Conservation (phyloP, 2,888 invertebrate genomes). For the Polyommatus iphigenia region DNA sequence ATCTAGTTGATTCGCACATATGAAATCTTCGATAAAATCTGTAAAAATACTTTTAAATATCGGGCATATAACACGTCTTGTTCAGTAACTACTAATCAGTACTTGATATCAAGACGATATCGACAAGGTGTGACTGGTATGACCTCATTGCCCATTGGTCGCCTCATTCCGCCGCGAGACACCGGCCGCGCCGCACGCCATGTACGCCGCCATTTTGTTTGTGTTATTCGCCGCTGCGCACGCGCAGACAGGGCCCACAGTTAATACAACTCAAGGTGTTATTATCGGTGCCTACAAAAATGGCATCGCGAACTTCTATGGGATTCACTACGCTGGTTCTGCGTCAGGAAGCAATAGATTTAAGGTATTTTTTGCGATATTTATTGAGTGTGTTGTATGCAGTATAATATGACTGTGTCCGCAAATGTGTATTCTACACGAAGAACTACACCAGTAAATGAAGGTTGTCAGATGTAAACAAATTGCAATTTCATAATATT, state of each 20-base stretch:
- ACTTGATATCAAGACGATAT: neutral
- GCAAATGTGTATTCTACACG: neutral
- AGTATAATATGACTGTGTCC: slow-evolving; percentile 12
- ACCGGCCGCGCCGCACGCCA: slow-evolving; percentile 35
- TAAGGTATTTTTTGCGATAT: slow-evolving; percentile 49
- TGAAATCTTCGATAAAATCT: too few relatives aligned
- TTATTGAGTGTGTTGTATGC: slow-evolving; percentile 20
- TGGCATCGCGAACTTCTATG: slow-evolving; percentile 59
- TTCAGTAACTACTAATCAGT: neutral
- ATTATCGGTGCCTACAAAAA: slow-evolving; percentile 52
- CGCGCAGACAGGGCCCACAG: slow-evolving; percentile 51
- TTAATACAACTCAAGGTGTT: slow-evolving; percentile 60
- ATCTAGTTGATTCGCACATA: too few relatives aligned
- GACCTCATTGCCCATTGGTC: neutral
- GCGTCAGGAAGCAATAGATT: slow-evolving; percentile 55
- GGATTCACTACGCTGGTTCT: slow-evolving; percentile 62
- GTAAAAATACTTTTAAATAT: too few relatives aligned
- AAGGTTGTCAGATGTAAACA: too few relatives aligned
- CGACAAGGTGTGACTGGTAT: neutral
- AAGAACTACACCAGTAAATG: neutral
- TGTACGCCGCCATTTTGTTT: slow-evolving; percentile 39
- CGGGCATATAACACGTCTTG: neutral
- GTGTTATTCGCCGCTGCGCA: slow-evolving; percentile 44
- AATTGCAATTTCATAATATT: too few relatives aligned
- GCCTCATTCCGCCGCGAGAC: slow-evolving; percentile 39